Conservation (phyloP, 2,113 vertebrate species). For the Cryptoleucopteryx plumbea region DNA sequence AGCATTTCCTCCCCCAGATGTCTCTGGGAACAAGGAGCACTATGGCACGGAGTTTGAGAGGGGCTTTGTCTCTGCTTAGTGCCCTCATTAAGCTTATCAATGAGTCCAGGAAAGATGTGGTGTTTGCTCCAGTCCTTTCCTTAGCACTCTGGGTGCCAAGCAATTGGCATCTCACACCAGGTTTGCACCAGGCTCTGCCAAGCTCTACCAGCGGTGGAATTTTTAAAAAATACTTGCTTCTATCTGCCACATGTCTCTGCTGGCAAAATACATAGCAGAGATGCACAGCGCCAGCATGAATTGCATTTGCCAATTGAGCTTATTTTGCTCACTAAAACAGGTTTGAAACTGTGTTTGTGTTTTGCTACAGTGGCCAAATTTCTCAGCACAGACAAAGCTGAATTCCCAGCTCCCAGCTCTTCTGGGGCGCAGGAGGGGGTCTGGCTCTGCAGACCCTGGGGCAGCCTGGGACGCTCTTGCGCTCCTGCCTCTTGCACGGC, state of each 20-base stretch:
- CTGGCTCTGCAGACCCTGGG: background rate
- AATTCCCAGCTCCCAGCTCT: background rate
- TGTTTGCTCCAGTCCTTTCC: background rate
- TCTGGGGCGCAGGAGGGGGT: background rate
- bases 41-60: background rate
- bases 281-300: background rate
- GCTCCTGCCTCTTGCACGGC: background rate
- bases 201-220: background rate
- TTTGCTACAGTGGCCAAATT: background rate
- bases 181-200: background rate
- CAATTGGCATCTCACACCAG: background rate
- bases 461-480: background rate
- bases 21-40: background rate
- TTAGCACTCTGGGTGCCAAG: background rate
- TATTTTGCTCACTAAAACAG: background rate
- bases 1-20: background rate
- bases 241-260: background rate
- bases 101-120: background rate
- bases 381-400: background rate
- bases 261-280: background rate
- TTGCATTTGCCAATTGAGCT: background rate
- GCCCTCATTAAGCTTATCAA: background rate
- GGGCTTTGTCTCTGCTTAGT: background rate
- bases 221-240: background rate
- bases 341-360: background rate